Conservation (phyloP, 2,888 invertebrate genomes). For the Tachystola acroxantha region DNA sequence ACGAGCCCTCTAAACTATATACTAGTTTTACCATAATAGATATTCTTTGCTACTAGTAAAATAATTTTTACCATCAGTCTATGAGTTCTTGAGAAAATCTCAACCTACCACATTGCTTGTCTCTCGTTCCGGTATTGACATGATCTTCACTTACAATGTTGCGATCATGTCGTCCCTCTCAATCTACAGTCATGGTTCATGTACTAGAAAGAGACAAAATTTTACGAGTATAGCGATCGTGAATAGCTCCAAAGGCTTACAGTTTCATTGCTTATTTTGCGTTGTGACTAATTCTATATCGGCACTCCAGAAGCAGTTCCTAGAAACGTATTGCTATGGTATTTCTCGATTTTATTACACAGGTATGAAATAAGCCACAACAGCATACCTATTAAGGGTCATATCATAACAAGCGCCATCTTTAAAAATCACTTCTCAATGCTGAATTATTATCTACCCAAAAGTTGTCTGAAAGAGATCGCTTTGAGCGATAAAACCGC, state of each 20-base stretch:
- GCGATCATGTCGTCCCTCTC: slow-evolving; percentile 33
- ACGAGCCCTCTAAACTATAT: no score
- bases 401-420: no score
- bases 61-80: no score
- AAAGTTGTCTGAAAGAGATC: no score
- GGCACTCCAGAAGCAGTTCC: slow-evolving; percentile 43
- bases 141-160: slow-evolving; percentile 53
- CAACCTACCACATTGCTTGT: slow-evolving; percentile 40
- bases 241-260: slow-evolving; percentile 55
- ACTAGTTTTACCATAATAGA: no score
- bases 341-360: slow-evolving; percentile 23
- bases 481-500: no score
- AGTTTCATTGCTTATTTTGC: slow-evolving; percentile 69
- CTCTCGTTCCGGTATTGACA: slow-evolving; percentile 55
- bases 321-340: slow-evolving; percentile 32
- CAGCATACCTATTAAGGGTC: no score
- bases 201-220: slow-evolving; percentile 34
- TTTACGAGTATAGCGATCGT: slow-evolving; percentile 60
- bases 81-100: no score
- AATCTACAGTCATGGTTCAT: slow-evolving; percentile 21
- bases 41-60: no score
- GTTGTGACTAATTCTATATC: slow-evolving; percentile 67
- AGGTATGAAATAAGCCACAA: no score
- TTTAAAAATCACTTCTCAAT: no score
- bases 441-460: no score